Percentiles rank a stretch among this genome's conserved stretches.
Conservation (phyloP, 2,113 vertebrate genomes). For the Crocuta crocuta region DNA sequence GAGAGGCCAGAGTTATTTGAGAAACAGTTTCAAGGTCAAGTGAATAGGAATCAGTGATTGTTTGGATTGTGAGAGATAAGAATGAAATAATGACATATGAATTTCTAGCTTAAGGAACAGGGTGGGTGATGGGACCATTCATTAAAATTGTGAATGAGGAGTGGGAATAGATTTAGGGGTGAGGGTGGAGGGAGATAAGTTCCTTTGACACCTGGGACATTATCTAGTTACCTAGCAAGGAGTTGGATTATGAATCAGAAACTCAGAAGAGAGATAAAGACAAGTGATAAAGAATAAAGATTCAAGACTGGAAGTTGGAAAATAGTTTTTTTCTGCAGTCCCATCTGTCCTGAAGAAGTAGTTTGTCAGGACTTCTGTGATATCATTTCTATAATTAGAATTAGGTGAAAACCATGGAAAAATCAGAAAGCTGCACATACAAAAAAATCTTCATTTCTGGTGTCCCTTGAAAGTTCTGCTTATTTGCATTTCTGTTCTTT, state of each 20-base stretch:
- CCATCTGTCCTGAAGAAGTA: not conserved
- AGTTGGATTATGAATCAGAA: not conserved
- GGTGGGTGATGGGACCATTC: not conserved
- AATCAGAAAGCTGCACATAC: not conserved
- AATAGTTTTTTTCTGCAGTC: not conserved
- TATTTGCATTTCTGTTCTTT: not conserved
- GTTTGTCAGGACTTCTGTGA: not conserved
- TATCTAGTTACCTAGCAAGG: not conserved
- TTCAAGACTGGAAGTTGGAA: not conserved
- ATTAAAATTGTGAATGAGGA: not conserved
- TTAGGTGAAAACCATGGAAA: not conserved
- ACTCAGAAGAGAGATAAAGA: slow-evolving; percentile 6
- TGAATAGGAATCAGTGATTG: not conserved
- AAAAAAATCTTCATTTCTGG: not conserved
- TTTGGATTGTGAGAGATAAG: not conserved
- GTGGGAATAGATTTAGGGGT: not conserved
- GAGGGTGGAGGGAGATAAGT: not conserved
- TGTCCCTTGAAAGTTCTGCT: not conserved
- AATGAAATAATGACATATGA: not conserved
- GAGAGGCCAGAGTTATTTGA: not conserved
- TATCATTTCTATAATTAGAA: not conserved
- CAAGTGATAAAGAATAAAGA: not conserved
- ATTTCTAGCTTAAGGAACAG: slow-evolving; percentile 17
- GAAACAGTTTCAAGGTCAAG: slow-evolving; percentile 29
- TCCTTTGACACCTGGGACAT: not conserved